These are phyloP conservation scores for Ara ararauna DNA, from an alignment of 2,797 vertebrate species.

Conservation along the genomic window DNA sequence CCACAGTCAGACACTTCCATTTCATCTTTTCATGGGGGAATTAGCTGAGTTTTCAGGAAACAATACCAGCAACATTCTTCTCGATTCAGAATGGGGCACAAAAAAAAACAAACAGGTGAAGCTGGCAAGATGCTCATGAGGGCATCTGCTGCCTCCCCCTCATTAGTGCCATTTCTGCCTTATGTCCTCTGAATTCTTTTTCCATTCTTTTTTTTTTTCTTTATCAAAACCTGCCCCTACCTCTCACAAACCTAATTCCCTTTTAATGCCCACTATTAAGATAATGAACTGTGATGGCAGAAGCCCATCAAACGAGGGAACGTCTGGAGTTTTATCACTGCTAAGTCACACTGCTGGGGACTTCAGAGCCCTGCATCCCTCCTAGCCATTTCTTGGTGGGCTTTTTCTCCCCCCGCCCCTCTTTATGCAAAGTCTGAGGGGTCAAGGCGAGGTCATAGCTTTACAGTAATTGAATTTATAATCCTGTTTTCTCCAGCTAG, in stretches of 20 bases:
- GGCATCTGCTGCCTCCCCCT: slow-evolving; percentile 74
- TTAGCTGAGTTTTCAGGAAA: slow-evolving; percentile 88
- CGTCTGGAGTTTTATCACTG: slow-evolving; percentile 97
- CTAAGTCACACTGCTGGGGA: slow-evolving; percentile 85
- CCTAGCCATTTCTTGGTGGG: slow-evolving; percentile 82
- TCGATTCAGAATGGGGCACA: slow-evolving; percentile 64
- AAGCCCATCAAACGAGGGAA: slow-evolving; percentile 93
- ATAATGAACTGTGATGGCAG: slow-evolving; percentile 91
- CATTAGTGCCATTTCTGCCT: slow-evolving; percentile 74
- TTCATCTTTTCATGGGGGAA: slow-evolving; percentile 89
- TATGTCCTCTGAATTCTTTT: slow-evolving; percentile 53
- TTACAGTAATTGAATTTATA: slow-evolving; percentile 87
- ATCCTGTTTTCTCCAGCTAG: slow-evolving; percentile 78
- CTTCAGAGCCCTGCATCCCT: slow-evolving; percentile 88
- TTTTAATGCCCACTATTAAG: slow-evolving; percentile 84
- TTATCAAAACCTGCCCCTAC: slow-evolving; percentile 76
- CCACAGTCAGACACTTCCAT: slow-evolving; percentile 91
- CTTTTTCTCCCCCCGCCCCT: slow-evolving; percentile 29
- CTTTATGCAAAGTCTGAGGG: slow-evolving; percentile 85
- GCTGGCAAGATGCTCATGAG: slow-evolving; percentile 51
- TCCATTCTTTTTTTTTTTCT: slow-evolving; percentile 39
- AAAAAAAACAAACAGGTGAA: neutral
- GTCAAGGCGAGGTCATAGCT: slow-evolving; percentile 88
- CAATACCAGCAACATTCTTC: slow-evolving; percentile 83
- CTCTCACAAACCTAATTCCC: slow-evolving; percentile 79